A percentile compares a stretch with the other conserved stretches of the same genome.
These are phyloP conservation scores for Perca schrenkii DNA, from an alignment of 2,113 vertebrate genomes.

Conservation along the genomic window DNA sequence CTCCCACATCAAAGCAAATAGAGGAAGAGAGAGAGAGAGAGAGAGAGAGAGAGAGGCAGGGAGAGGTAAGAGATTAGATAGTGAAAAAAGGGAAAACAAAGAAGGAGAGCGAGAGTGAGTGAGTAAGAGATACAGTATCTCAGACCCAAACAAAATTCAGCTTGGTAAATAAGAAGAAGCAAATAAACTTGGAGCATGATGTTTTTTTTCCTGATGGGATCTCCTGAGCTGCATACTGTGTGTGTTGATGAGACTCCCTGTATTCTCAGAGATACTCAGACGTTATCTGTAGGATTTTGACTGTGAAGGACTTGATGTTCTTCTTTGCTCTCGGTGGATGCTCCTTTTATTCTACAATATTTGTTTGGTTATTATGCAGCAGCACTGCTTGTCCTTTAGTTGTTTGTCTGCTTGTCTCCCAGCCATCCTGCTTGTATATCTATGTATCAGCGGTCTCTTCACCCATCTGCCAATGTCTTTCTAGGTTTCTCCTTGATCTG, in stretches of 20 bases:
- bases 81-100: conserved; percentile 38
- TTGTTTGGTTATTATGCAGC: conserved; percentile 31
- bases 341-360: neutral
- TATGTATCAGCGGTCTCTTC: conserved; percentile 9
- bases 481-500: neutral
- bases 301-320: neutral
- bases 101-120: neutral
- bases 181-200: conserved; percentile 23
- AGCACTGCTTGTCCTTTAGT: conserved; percentile 4
- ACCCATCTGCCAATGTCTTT: neutral
- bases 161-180: conserved; percentile 13
- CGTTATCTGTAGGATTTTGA: neutral
- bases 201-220: conserved; percentile 11
- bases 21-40: conserved; percentile 11
- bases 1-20: conserved; percentile 61
- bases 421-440: neutral
- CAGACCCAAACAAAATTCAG: conserved; percentile 26
- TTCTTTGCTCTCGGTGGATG: neutral
- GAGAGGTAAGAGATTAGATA: conserved; percentile 56
- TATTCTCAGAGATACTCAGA: neutral
- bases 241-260: neutral
- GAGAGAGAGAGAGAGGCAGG: conserved; percentile 9
- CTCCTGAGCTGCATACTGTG: neutral
- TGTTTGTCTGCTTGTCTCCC: conserved; percentile 4
- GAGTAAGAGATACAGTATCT: conserved; percentile 3